Base-by-base conservation (phyloP, 2,113 vertebrate species). In the Misgurnus mizolepis region DNA sequence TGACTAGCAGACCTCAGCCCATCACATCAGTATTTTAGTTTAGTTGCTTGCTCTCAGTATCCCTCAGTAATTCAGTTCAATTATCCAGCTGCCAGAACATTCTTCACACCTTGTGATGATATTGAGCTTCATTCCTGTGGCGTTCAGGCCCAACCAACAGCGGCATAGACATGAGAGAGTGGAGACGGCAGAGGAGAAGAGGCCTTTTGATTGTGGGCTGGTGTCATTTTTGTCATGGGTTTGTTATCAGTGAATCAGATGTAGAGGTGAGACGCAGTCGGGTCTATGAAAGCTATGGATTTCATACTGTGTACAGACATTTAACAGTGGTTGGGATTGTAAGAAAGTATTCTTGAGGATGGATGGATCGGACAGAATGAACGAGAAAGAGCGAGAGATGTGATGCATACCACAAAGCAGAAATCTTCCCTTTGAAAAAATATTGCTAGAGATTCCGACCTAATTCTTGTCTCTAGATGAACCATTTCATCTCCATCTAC, bases 151-250 rank as follows among this genome's bases (percentile, higher is more conserved):
- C 0, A 5, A 14, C 41, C 47, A 27, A 43, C 56, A 22, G 18
- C 43, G 11, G 56, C 72, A 47, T 7, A 64, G 56, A 4, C 11
- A 18, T 41, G 68, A 66, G 67, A 6, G 58, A 61, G 41, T 22
- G 68, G n/a, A 34, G n/a, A 41, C 22, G 15, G n/a, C 17, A 8
- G 40, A 65, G 77, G 10, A 67, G 17, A 60, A 61, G 8, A 62
- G 55, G 41, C 18, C 53, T 47, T 78, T 82, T 58, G 75, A 41
- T 78, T 70, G 34, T 47, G 18, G 12, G 6, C 39, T 18, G 6
- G 65, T 79, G 82, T 68, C 62, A 83, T 22, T 69, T 83, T 83
- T 80, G 45, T 76, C 82, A 43, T 9, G 66, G 7, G 45, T 80
- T 80, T 76, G 74, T 66, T 60, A 76, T 83, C 55, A 76, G 17